Base-by-base conservation (phyloP, 1,140 invertebrate genomes). In the Trissolcus basalis region DNA sequence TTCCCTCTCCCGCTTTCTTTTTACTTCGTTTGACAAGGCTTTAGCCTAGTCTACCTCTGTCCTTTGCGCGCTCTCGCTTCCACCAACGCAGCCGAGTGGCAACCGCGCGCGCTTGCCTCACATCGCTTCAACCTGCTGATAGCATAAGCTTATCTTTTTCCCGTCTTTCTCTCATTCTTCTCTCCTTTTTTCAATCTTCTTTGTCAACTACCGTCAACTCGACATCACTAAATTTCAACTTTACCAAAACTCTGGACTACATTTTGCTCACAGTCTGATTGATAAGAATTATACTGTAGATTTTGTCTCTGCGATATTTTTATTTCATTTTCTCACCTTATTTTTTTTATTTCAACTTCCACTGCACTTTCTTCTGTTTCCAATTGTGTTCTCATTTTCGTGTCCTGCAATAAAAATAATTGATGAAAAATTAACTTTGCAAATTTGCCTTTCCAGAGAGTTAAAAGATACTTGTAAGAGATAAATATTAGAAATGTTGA, bases 41-140 rank as follows among this genome's bases (percentile, higher is more conserved):
- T 69, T 71, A 75, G 65, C 49, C 51, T 65, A 68, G 61, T 79
- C 77, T 77, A 65, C n/a, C 78, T 80, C 75, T 58, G 44, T 72
- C 68, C 67, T 56, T 16, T 48, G 41, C 10, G 9, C 68, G 71
- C 19, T 68, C 53, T 72, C 68, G 39, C 77, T 77, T 60, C 11
- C 44, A 71, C 76, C 55, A 58, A 47, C 36, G 55, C n/a, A 3
- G 12, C 49, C 11, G 53, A 16, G 16, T 54, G 12, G 12, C 0
- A 48, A n/a, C 36, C 61, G 47, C 55, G 33, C 49, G 58, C 49
- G 55, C 47, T 58, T 51, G 59, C 69, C 69, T 77, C 47, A 56
- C 75, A 67, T 69, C 53, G 58, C 79, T 81, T 79, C 75, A 80
- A 82, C 80, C 80, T 81, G 79, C 76, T 76, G 54, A 76, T 77